phyloP scores from a whole-genome alignment of 2,797 vertebrate species.

The Amblyopsis hoosieri region DNA sequence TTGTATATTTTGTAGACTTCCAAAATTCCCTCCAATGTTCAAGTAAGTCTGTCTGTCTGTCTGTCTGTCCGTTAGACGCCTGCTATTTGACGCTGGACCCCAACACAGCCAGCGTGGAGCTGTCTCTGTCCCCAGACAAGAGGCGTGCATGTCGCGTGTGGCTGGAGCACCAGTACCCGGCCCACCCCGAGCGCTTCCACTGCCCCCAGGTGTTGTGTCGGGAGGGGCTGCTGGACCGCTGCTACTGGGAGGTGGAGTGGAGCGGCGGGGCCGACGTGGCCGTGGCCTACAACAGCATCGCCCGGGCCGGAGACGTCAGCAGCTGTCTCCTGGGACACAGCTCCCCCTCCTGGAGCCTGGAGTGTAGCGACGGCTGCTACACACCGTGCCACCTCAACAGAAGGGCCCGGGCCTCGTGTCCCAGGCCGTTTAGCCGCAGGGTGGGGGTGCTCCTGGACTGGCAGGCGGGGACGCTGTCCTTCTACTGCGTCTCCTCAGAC shows the following conservation, averaged over 20 bases:
- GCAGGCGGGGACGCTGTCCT: slow-evolving; percentile 46
- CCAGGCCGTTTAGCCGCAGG: slow-evolving; percentile 39
- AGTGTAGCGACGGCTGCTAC: slow-evolving; percentile 57
- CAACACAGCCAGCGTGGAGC: slow-evolving; percentile 64
- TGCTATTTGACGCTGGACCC: slow-evolving; percentile 66
- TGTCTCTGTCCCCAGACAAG: slow-evolving; percentile 41
- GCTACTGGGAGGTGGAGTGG: slow-evolving; percentile 69
- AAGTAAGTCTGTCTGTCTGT: neutral
- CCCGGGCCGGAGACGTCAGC: slow-evolving; percentile 13
- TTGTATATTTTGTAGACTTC: neutral
- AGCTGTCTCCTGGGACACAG: slow-evolving; percentile 62
- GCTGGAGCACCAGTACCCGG: neutral
- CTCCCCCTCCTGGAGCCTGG: slow-evolving; percentile 61
- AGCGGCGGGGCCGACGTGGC: slow-evolving; percentile 54
- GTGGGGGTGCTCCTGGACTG: slow-evolving; percentile 62
- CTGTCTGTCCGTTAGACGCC: slow-evolving; percentile 42
- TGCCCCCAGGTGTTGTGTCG: slow-evolving; percentile 68
- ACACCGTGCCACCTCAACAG: slow-evolving; percentile 41
- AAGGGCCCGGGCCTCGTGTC: slow-evolving; percentile 37
- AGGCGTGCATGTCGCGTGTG: slow-evolving; percentile 49
- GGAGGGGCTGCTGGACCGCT: slow-evolving; percentile 56
- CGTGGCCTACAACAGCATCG: slow-evolving; percentile 58
- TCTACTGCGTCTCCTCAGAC: slow-evolving; percentile 57
- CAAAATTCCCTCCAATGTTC: neutral
- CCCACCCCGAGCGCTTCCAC: slow-evolving; percentile 47